Evolutionary conservation across 2,888 invertebrate species (phyloP).

Genomic region (Slavum lentiscoides): DNA sequence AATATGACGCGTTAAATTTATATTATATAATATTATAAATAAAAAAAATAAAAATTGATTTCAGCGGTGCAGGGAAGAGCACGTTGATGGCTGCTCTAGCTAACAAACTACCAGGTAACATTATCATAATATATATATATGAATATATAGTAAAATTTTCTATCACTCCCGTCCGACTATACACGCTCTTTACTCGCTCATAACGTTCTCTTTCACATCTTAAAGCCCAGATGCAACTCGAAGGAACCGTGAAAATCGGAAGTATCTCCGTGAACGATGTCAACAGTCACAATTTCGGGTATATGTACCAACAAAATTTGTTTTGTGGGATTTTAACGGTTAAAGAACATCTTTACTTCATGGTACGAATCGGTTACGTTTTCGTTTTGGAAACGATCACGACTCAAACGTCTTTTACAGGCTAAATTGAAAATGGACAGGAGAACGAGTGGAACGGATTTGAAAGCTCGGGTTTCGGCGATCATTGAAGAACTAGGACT

Average conservation of each 20-base stretch:
- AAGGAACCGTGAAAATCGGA: slow-evolving; percentile 41
- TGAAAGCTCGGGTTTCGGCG: slow-evolving; percentile 70
- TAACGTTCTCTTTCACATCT: not conserved
- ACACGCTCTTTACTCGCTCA: too few relatives aligned
- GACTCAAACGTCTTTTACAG: slow-evolving; percentile 60
- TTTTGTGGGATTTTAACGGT: slow-evolving; percentile 85
- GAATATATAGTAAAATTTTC: too few relatives aligned
- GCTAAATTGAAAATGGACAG: slow-evolving; percentile 80
- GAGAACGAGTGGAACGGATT: slow-evolving; percentile 66
- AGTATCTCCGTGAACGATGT: slow-evolving; percentile 72
- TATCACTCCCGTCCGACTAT: too few relatives aligned
- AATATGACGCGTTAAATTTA: too few relatives aligned
- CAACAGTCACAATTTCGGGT: slow-evolving; percentile 82
- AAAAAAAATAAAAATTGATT: slow-evolving; percentile 56
- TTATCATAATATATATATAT: too few relatives aligned
- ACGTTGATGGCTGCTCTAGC: slow-evolving; percentile 85
- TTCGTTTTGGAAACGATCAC: not conserved
- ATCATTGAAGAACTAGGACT: slow-evolving; percentile 75
- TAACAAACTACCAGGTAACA: slow-evolving; percentile 71
- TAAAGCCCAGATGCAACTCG: slow-evolving; percentile 12
- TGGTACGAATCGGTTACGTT: slow-evolving; percentile 64
- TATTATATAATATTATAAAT: not conserved
- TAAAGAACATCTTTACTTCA: slow-evolving; percentile 82
- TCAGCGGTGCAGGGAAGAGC: slow-evolving; percentile 86
- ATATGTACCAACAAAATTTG: slow-evolving; percentile 89